Evolutionary conservation across 2,113 vertebrate genomes (phyloP).

Genomic region (Saguinus midas): DNA sequence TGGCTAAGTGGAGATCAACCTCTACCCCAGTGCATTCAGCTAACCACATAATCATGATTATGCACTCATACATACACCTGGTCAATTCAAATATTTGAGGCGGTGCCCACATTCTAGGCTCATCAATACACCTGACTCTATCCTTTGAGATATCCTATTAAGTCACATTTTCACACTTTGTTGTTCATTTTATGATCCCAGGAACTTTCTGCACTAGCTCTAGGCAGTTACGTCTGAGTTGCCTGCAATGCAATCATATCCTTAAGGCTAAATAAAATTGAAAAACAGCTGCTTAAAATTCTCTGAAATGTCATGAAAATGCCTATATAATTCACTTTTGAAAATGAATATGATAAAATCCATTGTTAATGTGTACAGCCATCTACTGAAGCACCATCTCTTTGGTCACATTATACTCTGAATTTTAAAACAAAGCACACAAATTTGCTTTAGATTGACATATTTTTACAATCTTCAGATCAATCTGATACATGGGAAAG

Average conservation of each 20-base stretch:
- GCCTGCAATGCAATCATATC: slow-evolving; percentile 15
- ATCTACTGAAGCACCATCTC: not conserved
- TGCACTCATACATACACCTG: not conserved
- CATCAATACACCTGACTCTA: not conserved
- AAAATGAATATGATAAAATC: slow-evolving; percentile 34
- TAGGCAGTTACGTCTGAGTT: slow-evolving; percentile 53
- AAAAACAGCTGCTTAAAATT: slow-evolving; percentile 60
- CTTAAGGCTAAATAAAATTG: slow-evolving; percentile 63
- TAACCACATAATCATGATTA: not conserved
- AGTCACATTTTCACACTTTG: not conserved
- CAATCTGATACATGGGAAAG: not conserved
- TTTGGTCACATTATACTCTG: not conserved
- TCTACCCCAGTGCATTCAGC: not conserved
- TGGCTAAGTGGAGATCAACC: not conserved
- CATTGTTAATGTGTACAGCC: not conserved
- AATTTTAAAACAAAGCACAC: slow-evolving; percentile 14
- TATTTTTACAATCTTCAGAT: slow-evolving; percentile 11
- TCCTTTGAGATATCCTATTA: not conserved
- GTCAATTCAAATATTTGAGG: not conserved
- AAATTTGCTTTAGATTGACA: slow-evolving; percentile 12
- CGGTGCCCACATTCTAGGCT: not conserved
- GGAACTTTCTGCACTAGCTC: slow-evolving; percentile 34
- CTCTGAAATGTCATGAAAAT: slow-evolving; percentile 47
- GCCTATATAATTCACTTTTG: slow-evolving; percentile 15
- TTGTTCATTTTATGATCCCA: slow-evolving; percentile 2